Percentiles rank a stretch among this genome's conserved stretches.
phyloP scores from a whole-genome alignment of 2,888 invertebrate genomes.

The Brachypalpus laphriformis region DNA sequence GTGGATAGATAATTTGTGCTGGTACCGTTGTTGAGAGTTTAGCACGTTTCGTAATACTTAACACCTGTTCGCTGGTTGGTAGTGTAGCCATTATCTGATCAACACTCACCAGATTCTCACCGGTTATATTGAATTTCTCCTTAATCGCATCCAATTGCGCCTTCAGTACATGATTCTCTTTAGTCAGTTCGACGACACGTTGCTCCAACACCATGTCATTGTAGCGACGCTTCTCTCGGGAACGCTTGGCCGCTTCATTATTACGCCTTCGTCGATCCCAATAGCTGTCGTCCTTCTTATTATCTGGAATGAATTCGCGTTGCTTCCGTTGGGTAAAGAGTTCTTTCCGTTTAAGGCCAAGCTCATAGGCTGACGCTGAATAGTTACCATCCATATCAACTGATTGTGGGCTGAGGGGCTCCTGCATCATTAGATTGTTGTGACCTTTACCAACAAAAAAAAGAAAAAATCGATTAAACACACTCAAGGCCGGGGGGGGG shows the following conservation, averaged over 20 bases:
- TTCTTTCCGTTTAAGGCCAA: slow-evolving; percentile 87
- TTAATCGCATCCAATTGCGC: slow-evolving; percentile 96
- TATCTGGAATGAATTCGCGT: slow-evolving; percentile 97
- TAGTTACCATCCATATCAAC: slow-evolving; percentile 84
- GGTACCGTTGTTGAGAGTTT: slow-evolving; percentile 83
- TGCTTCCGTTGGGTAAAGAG: slow-evolving; percentile 96
- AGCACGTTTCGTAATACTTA: slow-evolving; percentile 90
- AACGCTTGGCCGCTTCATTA: slow-evolving; percentile 98
- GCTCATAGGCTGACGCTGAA: slow-evolving; percentile 72
- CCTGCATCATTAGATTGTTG: slow-evolving; percentile 75
- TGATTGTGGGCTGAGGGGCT: slow-evolving; percentile 81
- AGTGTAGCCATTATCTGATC: slow-evolving; percentile 94
- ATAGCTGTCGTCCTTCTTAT: slow-evolving; percentile 97
- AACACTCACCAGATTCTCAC: slow-evolving; percentile 92
- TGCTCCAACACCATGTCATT: slow-evolving; percentile 98
- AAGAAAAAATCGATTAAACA: background rate
- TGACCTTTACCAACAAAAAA: slow-evolving; percentile 29
- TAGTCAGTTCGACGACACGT: slow-evolving; percentile 95
- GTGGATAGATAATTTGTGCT: slow-evolving; percentile 85
- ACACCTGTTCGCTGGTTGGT: slow-evolving; percentile 92
- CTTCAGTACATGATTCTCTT: slow-evolving; percentile 97
- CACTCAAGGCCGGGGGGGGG: background rate
- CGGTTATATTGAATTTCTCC: slow-evolving; percentile 95
- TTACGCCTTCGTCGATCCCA: slow-evolving; percentile 98
- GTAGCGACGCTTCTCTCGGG: slow-evolving; percentile 97